phyloP scores from a whole-genome alignment of 2,888 invertebrate genomes.

The Caenorhabditis imperialis region DNA sequence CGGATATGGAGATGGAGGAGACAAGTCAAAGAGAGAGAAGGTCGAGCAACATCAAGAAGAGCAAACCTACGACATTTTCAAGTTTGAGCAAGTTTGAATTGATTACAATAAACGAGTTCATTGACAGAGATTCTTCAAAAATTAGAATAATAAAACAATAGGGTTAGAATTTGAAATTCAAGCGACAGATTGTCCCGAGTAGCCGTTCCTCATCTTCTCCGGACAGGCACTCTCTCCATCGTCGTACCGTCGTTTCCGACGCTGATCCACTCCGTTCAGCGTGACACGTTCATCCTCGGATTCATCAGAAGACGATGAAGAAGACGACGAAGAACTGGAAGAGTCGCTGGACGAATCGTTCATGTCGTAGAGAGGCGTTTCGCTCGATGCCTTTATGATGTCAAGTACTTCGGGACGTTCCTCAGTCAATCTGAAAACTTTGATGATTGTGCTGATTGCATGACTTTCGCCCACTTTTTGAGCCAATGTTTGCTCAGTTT shows the following conservation, averaged over 20 bases:
- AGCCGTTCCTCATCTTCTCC: slow-evolving; percentile 16
- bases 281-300: slow-evolving; percentile 22
- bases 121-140: too few species aligned
- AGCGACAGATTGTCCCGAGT: background rate
- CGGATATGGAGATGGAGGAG: slow-evolving; percentile 47
- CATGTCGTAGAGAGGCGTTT: slow-evolving; percentile 4
- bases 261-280: background rate
- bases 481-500: slow-evolving; percentile 94
- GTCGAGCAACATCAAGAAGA: slow-evolving; percentile 17
- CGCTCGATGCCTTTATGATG: slow-evolving; percentile 50
- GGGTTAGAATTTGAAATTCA: slow-evolving; percentile 8
- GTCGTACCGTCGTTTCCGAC: slow-evolving; percentile 16
- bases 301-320: slow-evolving; percentile 37
- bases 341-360: slow-evolving; percentile 57
- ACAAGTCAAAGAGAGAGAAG: slow-evolving; percentile 40
- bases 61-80: slow-evolving; percentile 47
- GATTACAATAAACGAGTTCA: slow-evolving; percentile 31
- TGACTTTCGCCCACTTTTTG: slow-evolving; percentile 60
- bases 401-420: slow-evolving; percentile 64
- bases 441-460: too few species aligned
- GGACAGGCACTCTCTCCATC: slow-evolving; percentile 4
- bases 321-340: slow-evolving; percentile 53
- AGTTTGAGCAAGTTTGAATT: slow-evolving; percentile 37
- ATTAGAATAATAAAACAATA: slow-evolving; percentile 1
- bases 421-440: slow-evolving; percentile 46